Base-by-base conservation (phyloP, 2,888 invertebrate species). In the Harpalus rubripes region DNA sequence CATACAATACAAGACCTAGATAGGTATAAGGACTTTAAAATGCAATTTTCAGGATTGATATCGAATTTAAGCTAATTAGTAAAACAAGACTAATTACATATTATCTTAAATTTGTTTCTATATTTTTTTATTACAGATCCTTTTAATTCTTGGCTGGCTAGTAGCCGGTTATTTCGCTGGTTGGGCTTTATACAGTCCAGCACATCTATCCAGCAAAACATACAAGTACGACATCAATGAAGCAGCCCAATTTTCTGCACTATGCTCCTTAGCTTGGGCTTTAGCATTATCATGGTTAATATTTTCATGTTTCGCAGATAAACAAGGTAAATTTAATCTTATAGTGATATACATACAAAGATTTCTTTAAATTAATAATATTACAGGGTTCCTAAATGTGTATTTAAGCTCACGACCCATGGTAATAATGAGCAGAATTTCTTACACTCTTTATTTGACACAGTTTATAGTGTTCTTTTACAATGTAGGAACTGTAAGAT, bases 381-480 rank as follows among this genome's bases (percentile, higher is more conserved):
- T 87, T 90, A 12, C 89, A 94, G 94, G 92, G 84, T 89, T 91
- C 79, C 87, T 94, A 22, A 92, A 93, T 41, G 90, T 89, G 68
- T 87, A 94, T 6, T 91, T 94, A 0, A 92, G 93, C 87, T 93
- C 92, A 74, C 92, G 93, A 16, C 92, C 93, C 12, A 88, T 95
- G 86, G 90, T 94, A 7, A 89, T 95, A 85, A 92, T 95, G 86
- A 95, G 95, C 87, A 92, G 94, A 59, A 92, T 95, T 39, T 94
- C 95, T 0, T 95, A 95, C 87, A 93, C 95, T 0, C 91, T 95
- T 84, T 95, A 95, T 87, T 91, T 95, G 44, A 92, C 93, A 44
- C 95, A 94, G 89, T 95, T 95, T 88, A 91, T 94, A 18, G 93
- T 95, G 68, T 95, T 94, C 87, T 93, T 95, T 85, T 94, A 94